These are phyloP conservation scores for Rhorus exstirpatorius DNA, from an alignment of 2,888 invertebrate species.

Conservation along the genomic window DNA sequence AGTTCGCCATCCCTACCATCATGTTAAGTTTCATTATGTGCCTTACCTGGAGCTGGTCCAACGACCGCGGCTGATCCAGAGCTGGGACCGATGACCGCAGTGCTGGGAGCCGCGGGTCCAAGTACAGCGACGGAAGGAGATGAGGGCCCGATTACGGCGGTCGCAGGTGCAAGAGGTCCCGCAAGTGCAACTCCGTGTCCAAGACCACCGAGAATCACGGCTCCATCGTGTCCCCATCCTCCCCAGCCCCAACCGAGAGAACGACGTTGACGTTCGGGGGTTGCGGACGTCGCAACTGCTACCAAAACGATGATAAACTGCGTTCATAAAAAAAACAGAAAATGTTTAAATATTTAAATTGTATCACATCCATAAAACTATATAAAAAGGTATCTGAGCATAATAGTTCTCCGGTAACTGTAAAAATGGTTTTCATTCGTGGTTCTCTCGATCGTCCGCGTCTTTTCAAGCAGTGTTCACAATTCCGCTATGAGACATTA, in stretches of 20 bases:
- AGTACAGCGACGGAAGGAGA: constrained; percentile 65
- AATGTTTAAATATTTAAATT: neutral
- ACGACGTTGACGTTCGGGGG: constrained; percentile 77
- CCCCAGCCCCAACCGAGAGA: constrained; percentile 72
- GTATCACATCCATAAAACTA: neutral
- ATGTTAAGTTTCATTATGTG: neutral
- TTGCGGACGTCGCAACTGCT: constrained; percentile 73
- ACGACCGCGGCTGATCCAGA: constrained; percentile 71
- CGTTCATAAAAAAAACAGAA: neutral
- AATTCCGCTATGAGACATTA: neutral
- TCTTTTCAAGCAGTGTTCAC: neutral
- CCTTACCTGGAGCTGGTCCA: constrained; percentile 75
- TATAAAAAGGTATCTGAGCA: neutral
- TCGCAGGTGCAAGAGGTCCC: constrained; percentile 71
- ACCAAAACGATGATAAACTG: constrained; percentile 74
- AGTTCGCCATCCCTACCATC: neutral
- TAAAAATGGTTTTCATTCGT: constrained; percentile 3
- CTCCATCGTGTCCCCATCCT: constrained; percentile 74
- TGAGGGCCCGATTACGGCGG: constrained; percentile 70
- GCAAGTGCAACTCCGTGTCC: constrained; percentile 70
- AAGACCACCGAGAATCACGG: constrained; percentile 71
- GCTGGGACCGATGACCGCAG: constrained; percentile 71
- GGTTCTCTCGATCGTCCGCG: neutral
- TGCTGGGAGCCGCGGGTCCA: constrained; percentile 64
- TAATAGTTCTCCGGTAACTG: neutral